phyloP scores from a whole-genome alignment of 2,113 vertebrate species.

The Lates calcarifer region DNA sequence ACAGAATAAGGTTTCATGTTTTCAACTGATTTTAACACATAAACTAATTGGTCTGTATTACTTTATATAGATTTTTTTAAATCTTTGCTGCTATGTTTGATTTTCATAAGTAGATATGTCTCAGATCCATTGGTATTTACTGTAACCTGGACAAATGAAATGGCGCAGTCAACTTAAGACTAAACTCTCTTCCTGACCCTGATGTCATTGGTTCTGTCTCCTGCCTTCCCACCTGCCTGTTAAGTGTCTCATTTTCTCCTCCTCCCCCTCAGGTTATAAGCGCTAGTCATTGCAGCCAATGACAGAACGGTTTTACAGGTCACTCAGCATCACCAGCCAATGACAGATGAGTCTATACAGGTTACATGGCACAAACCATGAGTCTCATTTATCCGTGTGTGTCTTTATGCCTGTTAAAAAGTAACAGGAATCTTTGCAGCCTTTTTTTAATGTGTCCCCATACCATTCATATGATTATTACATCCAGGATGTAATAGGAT shows the following conservation, averaged over 20 bases:
- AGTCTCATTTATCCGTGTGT: constrained; percentile 48
- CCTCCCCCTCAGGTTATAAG: constrained; percentile 67
- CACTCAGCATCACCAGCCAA: constrained; percentile 70
- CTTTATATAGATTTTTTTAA: background rate
- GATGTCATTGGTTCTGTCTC: constrained; percentile 46
- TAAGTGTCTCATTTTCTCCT: constrained; percentile 46
- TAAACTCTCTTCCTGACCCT: constrained; percentile 19
- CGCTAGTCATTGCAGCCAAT: constrained; percentile 47
- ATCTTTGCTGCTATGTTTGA: background rate
- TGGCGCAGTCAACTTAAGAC: background rate
- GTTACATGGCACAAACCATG: constrained; percentile 39
- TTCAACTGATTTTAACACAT: background rate
- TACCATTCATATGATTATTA: constrained; percentile 48
- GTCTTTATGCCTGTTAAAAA: constrained; percentile 40
- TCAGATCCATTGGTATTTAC: constrained; percentile 1
- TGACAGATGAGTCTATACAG: constrained; percentile 47
- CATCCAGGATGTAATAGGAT: too few relatives aligned
- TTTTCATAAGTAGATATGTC: background rate
- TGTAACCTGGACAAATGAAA: background rate
- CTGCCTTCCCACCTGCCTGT: constrained; percentile 37
- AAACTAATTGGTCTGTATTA: background rate
- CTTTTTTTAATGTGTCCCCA: constrained; percentile 52
- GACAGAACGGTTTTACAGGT: constrained; percentile 51
- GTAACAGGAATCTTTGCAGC: constrained; percentile 19
- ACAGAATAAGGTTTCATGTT: background rate